phyloP scores from a whole-genome alignment of 2,113 vertebrate species.

The Craseonycteris thonglongyai region DNA sequence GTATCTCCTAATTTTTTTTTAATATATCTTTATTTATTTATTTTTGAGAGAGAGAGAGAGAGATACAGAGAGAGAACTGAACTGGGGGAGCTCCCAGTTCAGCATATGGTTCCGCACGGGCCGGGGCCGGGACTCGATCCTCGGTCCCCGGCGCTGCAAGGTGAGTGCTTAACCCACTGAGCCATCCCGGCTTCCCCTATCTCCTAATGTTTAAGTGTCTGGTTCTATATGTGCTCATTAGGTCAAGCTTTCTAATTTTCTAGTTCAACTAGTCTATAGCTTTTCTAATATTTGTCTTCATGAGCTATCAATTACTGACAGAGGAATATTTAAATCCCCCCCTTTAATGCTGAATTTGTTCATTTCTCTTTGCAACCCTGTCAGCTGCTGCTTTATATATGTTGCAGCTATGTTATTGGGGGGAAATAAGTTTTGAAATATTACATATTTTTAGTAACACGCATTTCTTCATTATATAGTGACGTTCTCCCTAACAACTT shows the following conservation, averaged over 20 bases:
- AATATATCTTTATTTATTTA: too few species aligned
- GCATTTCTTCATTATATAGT: not conserved
- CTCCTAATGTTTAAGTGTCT: not conserved
- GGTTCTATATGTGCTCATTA: not conserved
- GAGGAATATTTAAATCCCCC: not conserved
- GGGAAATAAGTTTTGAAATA: not conserved
- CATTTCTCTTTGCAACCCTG: not conserved
- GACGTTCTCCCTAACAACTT: not conserved
- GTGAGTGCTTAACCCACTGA: too few species aligned
- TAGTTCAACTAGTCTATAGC: not conserved
- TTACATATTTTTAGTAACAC: not conserved
- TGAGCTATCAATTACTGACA: not conserved
- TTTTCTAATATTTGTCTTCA: not conserved
- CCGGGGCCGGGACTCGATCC: too few species aligned
- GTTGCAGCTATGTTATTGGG: not conserved
- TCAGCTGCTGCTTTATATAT: not conserved
- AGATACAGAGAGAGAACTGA: too few species aligned
- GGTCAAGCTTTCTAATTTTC: not conserved
- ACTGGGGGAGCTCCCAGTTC: too few species aligned
- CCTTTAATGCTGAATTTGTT: not conserved
- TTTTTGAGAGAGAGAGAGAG: too few species aligned
- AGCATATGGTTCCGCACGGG: too few species aligned
- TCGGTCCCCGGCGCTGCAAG: too few species aligned
- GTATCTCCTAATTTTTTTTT: not conserved
- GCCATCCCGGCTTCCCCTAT: too few species aligned